Conservation (phyloP, 1,140 invertebrate species). For the Ylistrum balloti region DNA sequence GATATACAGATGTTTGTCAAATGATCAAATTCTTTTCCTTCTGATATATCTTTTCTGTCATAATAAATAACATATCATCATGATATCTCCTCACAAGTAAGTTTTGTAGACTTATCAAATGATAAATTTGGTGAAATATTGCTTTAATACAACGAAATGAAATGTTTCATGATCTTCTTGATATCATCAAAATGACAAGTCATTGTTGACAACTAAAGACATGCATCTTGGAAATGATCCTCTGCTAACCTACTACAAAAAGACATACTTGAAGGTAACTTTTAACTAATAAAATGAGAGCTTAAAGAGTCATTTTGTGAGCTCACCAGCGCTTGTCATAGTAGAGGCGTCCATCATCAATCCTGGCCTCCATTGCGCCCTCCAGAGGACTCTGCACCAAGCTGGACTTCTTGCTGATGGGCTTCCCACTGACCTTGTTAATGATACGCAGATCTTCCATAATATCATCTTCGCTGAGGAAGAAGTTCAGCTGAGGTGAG, state of each 20-base stretch:
- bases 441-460: slow-evolving; percentile 94
- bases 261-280: no score
- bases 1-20: neutral
- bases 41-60: neutral
- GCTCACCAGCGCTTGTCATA: slow-evolving; percentile 96
- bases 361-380: slow-evolving; percentile 87
- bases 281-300: neutral
- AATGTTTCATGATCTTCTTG: no score
- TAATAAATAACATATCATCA: no score
- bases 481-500: slow-evolving; percentile 91
- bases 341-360: slow-evolving; percentile 96
- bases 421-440: slow-evolving; percentile 85
- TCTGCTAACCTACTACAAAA: neutral
- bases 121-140: no score
- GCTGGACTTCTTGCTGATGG: slow-evolving; percentile 75
- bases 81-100: no score
- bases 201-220: no score
- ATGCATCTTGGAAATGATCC: no score
- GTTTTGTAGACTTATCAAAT: no score
- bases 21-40: no score
- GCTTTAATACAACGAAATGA: no score
- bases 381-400: slow-evolving; percentile 62
- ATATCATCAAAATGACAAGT: no score
- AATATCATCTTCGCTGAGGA: slow-evolving; percentile 94
- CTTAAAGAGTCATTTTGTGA: neutral